Evolutionary conservation across 2,888 invertebrate genomes (phyloP), one percentile per base, ranked within the genome.

Genomic region (Lapara coniferarum): DNA sequence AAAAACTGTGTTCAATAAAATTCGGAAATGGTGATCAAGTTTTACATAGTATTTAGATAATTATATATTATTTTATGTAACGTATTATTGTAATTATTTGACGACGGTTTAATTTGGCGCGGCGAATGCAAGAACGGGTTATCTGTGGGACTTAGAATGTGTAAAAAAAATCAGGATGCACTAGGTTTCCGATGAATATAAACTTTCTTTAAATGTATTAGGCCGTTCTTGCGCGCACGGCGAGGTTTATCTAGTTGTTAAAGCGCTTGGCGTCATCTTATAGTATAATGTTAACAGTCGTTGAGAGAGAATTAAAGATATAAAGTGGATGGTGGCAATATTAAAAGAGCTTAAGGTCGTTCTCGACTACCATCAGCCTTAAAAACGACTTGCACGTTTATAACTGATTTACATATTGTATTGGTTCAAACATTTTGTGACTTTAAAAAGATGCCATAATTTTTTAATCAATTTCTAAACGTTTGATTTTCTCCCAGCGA

Each of bases 201-300:
- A 37, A 8, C 37, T 37, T 37, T 37, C 37, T 37, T 37, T 37
- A 37, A 5, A 6, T 37, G 37, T 8, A 37, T 5, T 5, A 37
- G 37, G 37, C 37, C 37, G 37, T 37, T 37, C 37, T 37, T 37
- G 37, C 37, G 8, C 4, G 5, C 37, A 37, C 37, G 7, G 37
- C 8, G 5, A 7, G 7, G 5, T 7, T 7, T 56, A 25, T 56
- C 30, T 63, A 63, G 46, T 63, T 63, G 46, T 46, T 63, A 63
- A 63, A 63, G 46, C 63, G 63, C 63, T 63, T 63, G 63, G 63
- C 63, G 63, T 19, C 46, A 16, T 63, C 46, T 46, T 59, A 46
- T 59, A 59, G 44, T 63, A 14, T 57, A 57, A 49, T 46, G 13
- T 59, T n/a, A 8, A 44, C 19, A 10, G 63, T 25, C 63, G 19